phyloP scores from a whole-genome alignment of 2,113 vertebrate genomes.

The Pseudorhombus dupliciocellatus region DNA sequence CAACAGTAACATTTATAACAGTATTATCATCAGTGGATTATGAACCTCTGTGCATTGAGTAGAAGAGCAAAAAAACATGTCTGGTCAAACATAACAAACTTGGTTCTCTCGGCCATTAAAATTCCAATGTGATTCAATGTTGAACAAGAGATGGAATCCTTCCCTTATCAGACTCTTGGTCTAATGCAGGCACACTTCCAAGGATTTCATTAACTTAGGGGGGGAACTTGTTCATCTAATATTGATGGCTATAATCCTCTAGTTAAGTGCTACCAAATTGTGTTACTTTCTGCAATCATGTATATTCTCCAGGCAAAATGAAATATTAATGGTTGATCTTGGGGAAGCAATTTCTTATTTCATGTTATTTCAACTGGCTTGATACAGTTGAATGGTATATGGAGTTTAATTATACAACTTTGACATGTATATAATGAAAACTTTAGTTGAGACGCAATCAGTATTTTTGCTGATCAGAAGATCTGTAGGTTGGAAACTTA shows the following conservation, averaged over 20 bases:
- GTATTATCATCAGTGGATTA: not conserved
- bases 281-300: conserved; percentile 76
- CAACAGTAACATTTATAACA: not conserved
- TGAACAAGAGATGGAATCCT: conserved; percentile 15
- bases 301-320: conserved; percentile 73
- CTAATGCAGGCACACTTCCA: conserved; percentile 65
- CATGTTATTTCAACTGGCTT: conserved; percentile 42
- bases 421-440: not conserved
- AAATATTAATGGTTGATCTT: conserved; percentile 70
- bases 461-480: not conserved
- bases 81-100: conserved; percentile 2
- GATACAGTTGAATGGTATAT: conserved; percentile 37
- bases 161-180: conserved; percentile 44
- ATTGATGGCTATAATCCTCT: conserved; percentile 80
- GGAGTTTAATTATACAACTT: not conserved
- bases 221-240: conserved; percentile 78
- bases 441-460: conserved; percentile 4
- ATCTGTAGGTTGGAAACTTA: too few species aligned
- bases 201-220: conserved; percentile 72
- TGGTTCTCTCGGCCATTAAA: not conserved
- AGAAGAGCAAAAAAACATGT: too few species aligned
- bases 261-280: conserved; percentile 79
- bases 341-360: conserved; percentile 59
- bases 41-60: too few species aligned
- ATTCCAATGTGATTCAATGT: conserved; percentile 6